These are phyloP conservation scores for Bryconaethiops microstoma DNA, from an alignment of 2,797 vertebrate genomes.

Conservation along the genomic window DNA sequence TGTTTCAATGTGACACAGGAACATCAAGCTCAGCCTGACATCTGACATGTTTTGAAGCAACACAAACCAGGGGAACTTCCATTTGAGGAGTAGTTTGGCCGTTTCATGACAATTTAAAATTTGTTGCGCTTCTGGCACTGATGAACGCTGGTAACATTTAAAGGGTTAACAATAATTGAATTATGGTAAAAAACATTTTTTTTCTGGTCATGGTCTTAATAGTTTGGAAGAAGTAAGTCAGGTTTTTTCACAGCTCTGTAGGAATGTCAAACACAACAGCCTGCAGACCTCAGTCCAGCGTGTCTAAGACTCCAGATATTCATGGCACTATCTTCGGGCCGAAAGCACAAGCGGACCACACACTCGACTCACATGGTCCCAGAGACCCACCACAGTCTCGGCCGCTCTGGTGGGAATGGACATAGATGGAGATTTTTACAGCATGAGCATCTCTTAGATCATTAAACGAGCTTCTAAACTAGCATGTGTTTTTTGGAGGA, in stretches of 20 bases:
- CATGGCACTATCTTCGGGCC: constrained; percentile 26
- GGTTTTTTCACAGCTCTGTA: constrained; percentile 14
- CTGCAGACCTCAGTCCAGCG: constrained; percentile 1
- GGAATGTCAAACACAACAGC: background rate
- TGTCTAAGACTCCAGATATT: constrained; percentile 31
- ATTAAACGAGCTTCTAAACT: constrained; percentile 10
- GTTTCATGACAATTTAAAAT: too few relatives aligned
- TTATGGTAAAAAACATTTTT: too few relatives aligned
- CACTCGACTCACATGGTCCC: constrained; percentile 43
- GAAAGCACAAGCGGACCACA: constrained; percentile 29
- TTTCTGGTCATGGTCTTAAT: background rate
- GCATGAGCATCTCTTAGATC: constrained; percentile 12
- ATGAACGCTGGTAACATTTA: too few relatives aligned
- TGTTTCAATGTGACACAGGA: too few relatives aligned
- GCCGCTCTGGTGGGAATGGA: constrained; percentile 23
- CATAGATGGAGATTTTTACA: constrained; percentile 39
- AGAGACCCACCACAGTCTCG: constrained; percentile 36
- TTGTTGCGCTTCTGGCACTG: too few relatives aligned
- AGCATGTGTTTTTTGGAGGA: constrained; percentile 6
- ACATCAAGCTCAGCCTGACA: too few relatives aligned
- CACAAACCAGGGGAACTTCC: too few relatives aligned
- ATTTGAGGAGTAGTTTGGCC: too few relatives aligned
- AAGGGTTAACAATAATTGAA: too few relatives aligned
- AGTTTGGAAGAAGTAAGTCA: background rate
- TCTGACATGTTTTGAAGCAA: too few relatives aligned